Base-by-base conservation (phyloP, 1,140 invertebrate species). In the Goniozus legneri region DNA sequence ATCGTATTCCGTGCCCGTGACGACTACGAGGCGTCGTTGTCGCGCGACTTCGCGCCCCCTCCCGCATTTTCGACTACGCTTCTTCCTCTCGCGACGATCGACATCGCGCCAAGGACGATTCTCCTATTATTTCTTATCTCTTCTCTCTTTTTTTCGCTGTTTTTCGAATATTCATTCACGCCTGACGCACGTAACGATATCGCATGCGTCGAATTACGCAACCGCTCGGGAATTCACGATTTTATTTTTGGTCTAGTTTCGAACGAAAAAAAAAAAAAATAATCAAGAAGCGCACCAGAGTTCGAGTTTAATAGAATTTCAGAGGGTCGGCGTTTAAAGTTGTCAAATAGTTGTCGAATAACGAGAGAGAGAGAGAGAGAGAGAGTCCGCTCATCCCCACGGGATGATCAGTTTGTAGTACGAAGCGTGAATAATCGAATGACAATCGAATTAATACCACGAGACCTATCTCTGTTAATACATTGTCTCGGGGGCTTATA, bases 391-490 rank as follows among this genome's bases (percentile, higher is more conserved):
- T 39, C 18, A 44, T 24, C 27, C 52, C 27, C 35, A 30, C 31
- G 24, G 18, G 22, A 22, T 39, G 32, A 24, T 39, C 27, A 43
- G 37, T 27, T 50, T 44, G 42, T 56, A 50, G 36, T 41, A 43
- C 43, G 40, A 42, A 63, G 50, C 63, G 50, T 65, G 54, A 54
- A 60, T 60, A 71, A 72, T 70, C 64, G 56, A 71, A 65, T 62
- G 64, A 69, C 66, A 65, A 68, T 65, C 58, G 62, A 68, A 67
- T 74, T 68, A 70, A 52, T 57, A 49, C 62, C 60, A 69, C 52
- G 65, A 61, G 44, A 52, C 44, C 40, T 45, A 12, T 18, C 18
- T 42, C 46, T 35, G 34, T n/a, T 43, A 34, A 36, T 27, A 32
- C 34, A 36, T 31, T 12, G 15, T 33, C n/a, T n/a, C n/a, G n/a